Conservation (phyloP, 2,888 invertebrate species). For the Iselma pallidipennis region DNA sequence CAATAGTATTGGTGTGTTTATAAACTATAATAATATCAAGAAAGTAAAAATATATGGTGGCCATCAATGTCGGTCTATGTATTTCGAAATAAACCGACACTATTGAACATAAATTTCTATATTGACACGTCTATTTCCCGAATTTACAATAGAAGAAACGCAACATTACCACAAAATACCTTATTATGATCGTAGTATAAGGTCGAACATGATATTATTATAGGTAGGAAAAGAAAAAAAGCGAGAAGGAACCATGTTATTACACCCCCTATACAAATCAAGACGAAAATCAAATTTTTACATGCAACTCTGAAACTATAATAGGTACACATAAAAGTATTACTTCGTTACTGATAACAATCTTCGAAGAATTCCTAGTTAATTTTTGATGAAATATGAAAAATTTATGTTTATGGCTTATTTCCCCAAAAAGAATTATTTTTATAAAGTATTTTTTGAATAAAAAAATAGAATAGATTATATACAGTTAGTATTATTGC, state of each 20-base stretch:
- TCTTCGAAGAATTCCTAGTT: background rate
- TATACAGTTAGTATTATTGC: background rate
- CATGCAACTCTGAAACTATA: background rate
- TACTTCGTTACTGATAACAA: no score
- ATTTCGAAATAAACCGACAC: background rate
- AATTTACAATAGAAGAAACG: slow-evolving; percentile 11
- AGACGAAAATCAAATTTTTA: background rate
- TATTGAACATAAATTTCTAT: slow-evolving; percentile 2
- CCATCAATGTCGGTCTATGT: background rate
- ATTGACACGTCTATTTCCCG: slow-evolving; percentile 5
- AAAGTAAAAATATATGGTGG: background rate
- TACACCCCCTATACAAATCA: background rate
- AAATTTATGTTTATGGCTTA: background rate
- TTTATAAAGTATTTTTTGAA: no score
- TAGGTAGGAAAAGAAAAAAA: background rate
- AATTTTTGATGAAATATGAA: background rate
- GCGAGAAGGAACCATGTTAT: background rate
- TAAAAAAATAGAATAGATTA: no score
- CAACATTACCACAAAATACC: no score
- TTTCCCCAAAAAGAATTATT: no score
- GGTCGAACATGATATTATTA: background rate
- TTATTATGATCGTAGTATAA: background rate
- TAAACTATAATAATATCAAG: no score
- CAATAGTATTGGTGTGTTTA: no score
- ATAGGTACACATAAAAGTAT: background rate